These are phyloP conservation scores for Drosophila anomelani DNA, from an alignment of 2,888 invertebrate species.

Conservation along the genomic window DNA sequence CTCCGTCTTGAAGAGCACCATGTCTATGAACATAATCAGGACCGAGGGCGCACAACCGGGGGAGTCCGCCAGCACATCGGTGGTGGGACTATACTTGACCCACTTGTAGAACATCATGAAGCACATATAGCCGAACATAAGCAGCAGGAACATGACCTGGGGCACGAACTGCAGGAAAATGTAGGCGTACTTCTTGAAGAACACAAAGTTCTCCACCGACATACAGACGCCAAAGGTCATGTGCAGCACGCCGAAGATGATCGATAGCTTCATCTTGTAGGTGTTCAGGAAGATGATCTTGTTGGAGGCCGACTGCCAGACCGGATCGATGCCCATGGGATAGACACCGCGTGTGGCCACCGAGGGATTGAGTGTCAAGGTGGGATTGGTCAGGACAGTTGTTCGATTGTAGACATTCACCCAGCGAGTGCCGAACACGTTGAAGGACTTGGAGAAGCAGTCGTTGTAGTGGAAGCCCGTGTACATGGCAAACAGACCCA, in stretches of 20 bases:
- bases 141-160: slow-evolving; percentile 93
- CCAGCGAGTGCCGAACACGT: slow-evolving; percentile 97
- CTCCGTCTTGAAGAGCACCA: slow-evolving; percentile 89
- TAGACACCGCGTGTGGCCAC: slow-evolving; percentile 85
- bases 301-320: slow-evolving; percentile 91
- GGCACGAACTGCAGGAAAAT: slow-evolving; percentile 94
- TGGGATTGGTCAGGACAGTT: slow-evolving; percentile 85
- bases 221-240: slow-evolving; percentile 97
- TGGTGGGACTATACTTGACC: slow-evolving; percentile 87
- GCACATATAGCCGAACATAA: slow-evolving; percentile 95
- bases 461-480: slow-evolving; percentile 99
- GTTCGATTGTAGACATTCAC: slow-evolving; percentile 86
- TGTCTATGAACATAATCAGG: slow-evolving; percentile 91
- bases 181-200: slow-evolving; percentile 89
- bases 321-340: slow-evolving; percentile 92
- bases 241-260: slow-evolving; percentile 95
- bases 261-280: slow-evolving; percentile 97
- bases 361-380: slow-evolving; percentile 88
- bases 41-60: slow-evolving; percentile 90
- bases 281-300: slow-evolving; percentile 97
- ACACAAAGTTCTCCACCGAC: slow-evolving; percentile 91
- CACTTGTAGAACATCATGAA: slow-evolving; percentile 96
- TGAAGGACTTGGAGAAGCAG: slow-evolving; percentile 96
- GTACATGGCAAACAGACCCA: slow-evolving; percentile 98
- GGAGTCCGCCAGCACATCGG: slow-evolving; percentile 72